Percentiles rank a stretch among this genome's conserved stretches.
Evolutionary conservation across 2,113 vertebrate genomes (phyloP).

Genomic region (Heterotilapia buettikoferi): DNA sequence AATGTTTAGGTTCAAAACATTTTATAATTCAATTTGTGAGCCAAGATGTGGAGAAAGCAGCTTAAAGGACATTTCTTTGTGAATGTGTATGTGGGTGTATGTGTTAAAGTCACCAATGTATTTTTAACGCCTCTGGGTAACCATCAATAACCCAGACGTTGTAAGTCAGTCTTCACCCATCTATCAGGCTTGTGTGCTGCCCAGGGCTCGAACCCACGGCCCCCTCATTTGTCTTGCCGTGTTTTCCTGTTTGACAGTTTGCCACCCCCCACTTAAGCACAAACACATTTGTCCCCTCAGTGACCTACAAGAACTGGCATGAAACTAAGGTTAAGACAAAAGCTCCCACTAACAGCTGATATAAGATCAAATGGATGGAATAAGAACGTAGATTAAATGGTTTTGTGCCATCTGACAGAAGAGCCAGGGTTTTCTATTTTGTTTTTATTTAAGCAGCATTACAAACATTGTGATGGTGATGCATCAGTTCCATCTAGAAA

Average conservation of each 20-base stretch:
- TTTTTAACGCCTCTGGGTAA: conserved; percentile 49
- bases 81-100: not conserved
- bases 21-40: not conserved
- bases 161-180: conserved; percentile 56
- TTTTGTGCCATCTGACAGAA: not conserved
- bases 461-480: not conserved
- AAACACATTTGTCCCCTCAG: not conserved
- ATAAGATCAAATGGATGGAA: not conserved
- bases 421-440: not conserved
- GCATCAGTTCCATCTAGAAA: not conserved
- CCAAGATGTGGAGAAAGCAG: not conserved
- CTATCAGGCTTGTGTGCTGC: conserved; percentile 54
- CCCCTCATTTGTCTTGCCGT: conserved; percentile 56
- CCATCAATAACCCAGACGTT: conserved; percentile 65
- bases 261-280: conserved; percentile 17
- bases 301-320: not conserved
- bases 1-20: not conserved
- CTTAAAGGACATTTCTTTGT: not conserved
- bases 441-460: not conserved
- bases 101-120: conserved; percentile 28
- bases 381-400: not conserved
- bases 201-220: conserved; percentile 50
- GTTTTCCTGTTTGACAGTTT: conserved; percentile 48
- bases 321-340: not conserved
- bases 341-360: not conserved